Base-by-base conservation (phyloP, 2,888 invertebrate genomes). In the Rhogogaster chlorosoma region DNA sequence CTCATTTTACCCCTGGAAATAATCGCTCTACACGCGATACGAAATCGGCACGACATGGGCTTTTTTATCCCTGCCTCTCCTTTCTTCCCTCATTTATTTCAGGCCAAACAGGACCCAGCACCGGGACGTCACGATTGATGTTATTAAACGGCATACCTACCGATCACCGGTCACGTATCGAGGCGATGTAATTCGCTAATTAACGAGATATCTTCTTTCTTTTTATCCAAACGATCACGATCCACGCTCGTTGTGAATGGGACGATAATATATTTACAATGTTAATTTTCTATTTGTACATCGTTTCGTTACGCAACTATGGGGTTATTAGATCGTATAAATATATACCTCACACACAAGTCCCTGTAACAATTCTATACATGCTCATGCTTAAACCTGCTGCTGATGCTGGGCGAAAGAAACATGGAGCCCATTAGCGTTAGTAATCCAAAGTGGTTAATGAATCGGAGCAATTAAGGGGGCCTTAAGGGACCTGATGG, bases 381-480 rank as follows among this genome's bases (percentile, higher is more conserved):
- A 29, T 26, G 61, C 7, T 61, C 12, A 61, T 9, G 22, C 5
- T 61, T 6, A 67, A 18, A 67, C 29, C 67, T 29, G 22, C 18
- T 15, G 32, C 32, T 10, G 12, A 67, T 67, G 22, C 26, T 26
- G 26, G 75, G 83, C 67, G 87, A 83, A 83, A 87, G 88, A 90
- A 91, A 92, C 89, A 92, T 90, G 92, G 85, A 86, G 89, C 88
- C 90, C 91, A 90, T 91, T 92, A 91, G 88, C 88, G 84, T 88
- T 88, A 89, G 91, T 90, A 86, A 90, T 90, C 88, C 89, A 90
- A 89, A 89, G 89, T 90, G 90, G 90, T 91, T 92, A 91, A 92
- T 92, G 92, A 91, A 92, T 92, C 92, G 91, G 92, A 89, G 91
- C 92, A 91, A 92, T 92, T 92, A 92, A 90, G 89, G 87, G 88